Conservation (phyloP, 2,113 vertebrate species). For the Numida meleagris region DNA sequence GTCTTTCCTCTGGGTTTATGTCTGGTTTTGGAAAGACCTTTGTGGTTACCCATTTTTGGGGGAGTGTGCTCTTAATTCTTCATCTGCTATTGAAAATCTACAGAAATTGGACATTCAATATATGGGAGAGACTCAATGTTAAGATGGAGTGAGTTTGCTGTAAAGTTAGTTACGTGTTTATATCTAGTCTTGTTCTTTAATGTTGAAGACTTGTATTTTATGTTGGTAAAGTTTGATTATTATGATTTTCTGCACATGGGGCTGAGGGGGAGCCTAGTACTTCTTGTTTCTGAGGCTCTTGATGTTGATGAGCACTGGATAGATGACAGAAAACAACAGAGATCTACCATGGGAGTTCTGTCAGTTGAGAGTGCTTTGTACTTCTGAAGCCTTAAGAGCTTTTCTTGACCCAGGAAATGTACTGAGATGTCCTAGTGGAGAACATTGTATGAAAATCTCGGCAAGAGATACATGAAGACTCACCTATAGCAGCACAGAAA, state of each 20-base stretch:
- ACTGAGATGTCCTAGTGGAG: not conserved
- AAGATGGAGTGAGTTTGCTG: not conserved
- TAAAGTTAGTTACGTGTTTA: not conserved
- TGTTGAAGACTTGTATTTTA: not conserved
- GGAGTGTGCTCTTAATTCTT: not conserved
- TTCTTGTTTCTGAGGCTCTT: not conserved
- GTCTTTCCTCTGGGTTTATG: not conserved
- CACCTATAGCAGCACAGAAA: not conserved
- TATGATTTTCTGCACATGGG: not conserved
- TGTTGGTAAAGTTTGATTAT: not conserved
- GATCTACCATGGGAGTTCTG: not conserved
- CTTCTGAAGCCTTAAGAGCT: not conserved
- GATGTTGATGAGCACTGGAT: not conserved
- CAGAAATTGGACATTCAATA: not conserved
- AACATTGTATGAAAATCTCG: not conserved
- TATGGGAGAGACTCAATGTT: not conserved
- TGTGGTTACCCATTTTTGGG: fast-evolving
- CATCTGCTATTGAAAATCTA: not conserved
- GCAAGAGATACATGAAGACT: not conserved
- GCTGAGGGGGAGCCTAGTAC: not conserved
- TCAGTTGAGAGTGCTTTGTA: not conserved
- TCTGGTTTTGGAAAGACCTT: not conserved
- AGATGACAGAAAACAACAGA: not conserved
- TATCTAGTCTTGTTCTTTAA: not conserved
- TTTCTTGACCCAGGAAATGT: not conserved